Evolutionary conservation across 2,888 invertebrate genomes (phyloP), one percentile per base, ranked within the genome.

Genomic region (Nomada ferruginata): DNA sequence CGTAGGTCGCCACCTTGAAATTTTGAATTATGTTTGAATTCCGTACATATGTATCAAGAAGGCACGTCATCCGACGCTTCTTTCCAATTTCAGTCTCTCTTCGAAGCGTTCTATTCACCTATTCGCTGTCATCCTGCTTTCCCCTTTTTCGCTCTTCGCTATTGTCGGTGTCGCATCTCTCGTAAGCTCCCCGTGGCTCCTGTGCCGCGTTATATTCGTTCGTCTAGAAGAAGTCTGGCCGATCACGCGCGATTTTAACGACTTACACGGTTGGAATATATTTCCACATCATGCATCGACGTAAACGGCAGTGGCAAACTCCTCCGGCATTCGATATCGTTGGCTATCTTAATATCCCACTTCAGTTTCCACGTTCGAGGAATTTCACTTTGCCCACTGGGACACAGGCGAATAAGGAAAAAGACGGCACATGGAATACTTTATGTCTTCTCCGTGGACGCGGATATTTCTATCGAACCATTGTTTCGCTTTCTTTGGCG

Each of bases 181-280:
- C 23, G 20, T 29, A 52, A 53, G 20, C n/a, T 5, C 53, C 64
- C 47, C 52, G 18, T 50, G 57, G 82, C 57, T 65, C 53, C 70
- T 44, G 55, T 61, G 76, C 53, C 76, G n/a, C 68, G 47, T 13
- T 69, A 47, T 71, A 74, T 69, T 53, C 53, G 66, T 55, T 50
- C 53, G 72, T 44, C 9, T 60, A 61, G 57, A 47, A 69, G 65
- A 20, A 72, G 68, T 55, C 74, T 23, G 72, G 44, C 68, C 76
- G 80, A 83, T 85, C 85, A 86, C 85, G 85, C 81, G 79, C 83
- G 76, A 75, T 86, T 81, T 86, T 86, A 86, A 86, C 85, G 85
- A 76, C 85, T 76, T 71, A 81, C 85, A 83, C 66, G 77, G 68
- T 10, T 59, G 72, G 85, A 86, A 86, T 86, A 86, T 72, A 78